These are phyloP conservation scores for Lophotis ruficrista DNA, from an alignment of 2,113 vertebrate species.

Conservation along the genomic window DNA sequence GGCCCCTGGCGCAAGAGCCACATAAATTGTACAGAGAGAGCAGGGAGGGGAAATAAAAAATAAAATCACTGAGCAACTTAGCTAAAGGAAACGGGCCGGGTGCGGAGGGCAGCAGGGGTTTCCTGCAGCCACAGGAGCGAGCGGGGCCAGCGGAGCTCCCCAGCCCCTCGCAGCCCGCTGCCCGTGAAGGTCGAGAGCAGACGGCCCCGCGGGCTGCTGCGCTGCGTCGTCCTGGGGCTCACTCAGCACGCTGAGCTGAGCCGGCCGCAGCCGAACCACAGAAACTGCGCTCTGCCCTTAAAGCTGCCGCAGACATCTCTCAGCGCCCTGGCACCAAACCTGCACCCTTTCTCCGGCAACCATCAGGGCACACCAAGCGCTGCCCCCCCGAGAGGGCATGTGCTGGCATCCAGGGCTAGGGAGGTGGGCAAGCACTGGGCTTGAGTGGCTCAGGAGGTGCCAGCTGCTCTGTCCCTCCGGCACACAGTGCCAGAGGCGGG, in stretches of 20 bases:
- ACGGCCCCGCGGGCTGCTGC: not conserved
- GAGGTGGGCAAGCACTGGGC: not conserved
- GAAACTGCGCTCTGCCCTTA: not conserved
- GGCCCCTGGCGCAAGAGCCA: not conserved
- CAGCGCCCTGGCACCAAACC: rapidly evolving
- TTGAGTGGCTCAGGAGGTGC: not conserved
- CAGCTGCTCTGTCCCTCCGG: rapidly evolving
- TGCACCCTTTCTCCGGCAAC: not conserved
- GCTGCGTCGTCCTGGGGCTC: rapidly evolving
- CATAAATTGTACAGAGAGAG: not conserved
- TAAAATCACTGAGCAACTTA: not conserved
- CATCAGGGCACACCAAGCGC: rapidly evolving
- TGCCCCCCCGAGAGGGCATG: rapidly evolving
- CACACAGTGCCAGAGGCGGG: not conserved
- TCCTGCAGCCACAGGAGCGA: not conserved
- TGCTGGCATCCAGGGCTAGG: not conserved
- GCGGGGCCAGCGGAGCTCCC: not conserved
- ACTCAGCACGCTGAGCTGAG: not conserved
- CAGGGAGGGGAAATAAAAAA: not conserved
- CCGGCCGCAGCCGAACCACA: rapidly evolving
- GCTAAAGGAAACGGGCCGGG: not conserved
- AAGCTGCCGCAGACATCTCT: not conserved
- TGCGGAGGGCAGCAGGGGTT: not conserved
- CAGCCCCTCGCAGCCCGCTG: not conserved
- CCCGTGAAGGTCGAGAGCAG: rapidly evolving